Evolutionary conservation across 2,797 vertebrate genomes (phyloP).

Genomic region (Coranthus polyacanthus): DNA sequence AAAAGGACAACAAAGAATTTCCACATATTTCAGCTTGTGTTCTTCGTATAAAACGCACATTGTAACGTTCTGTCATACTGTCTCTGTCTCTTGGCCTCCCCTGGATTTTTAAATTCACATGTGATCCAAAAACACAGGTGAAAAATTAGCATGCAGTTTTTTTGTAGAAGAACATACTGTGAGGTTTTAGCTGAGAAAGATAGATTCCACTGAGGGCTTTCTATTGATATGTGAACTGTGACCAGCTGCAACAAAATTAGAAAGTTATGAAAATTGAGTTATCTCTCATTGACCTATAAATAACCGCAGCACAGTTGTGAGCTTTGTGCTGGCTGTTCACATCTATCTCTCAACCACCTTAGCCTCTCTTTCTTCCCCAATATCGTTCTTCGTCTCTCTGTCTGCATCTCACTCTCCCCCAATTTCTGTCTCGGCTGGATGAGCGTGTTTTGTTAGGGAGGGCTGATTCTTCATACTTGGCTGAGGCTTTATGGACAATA

Average conservation of each 20-base stretch:
- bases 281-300: slow-evolving; percentile 71
- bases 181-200: slow-evolving; percentile 26
- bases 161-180: slow-evolving; percentile 5
- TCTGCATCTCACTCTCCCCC: slow-evolving; percentile 37
- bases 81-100: too few relatives aligned
- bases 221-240: slow-evolving; percentile 42
- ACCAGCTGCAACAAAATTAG: slow-evolving; percentile 56
- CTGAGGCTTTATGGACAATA: slow-evolving; percentile 89
- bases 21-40: too few relatives aligned
- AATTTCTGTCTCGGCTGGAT: slow-evolving; percentile 69
- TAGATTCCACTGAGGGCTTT: slow-evolving; percentile 8
- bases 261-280: slow-evolving; percentile 77
- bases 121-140: too few relatives aligned
- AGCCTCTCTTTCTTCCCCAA: slow-evolving; percentile 22
- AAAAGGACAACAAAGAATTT: too few relatives aligned
- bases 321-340: slow-evolving; percentile 38
- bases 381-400: slow-evolving; percentile 13
- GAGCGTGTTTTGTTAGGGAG: slow-evolving; percentile 87
- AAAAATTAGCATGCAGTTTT: too few relatives aligned
- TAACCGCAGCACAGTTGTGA: slow-evolving; percentile 67
- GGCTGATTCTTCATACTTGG: slow-evolving; percentile 89
- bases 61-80: too few relatives aligned
- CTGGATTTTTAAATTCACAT: too few relatives aligned
- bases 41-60: too few relatives aligned
- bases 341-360: slow-evolving; percentile 46